Conservation (phyloP, 1,140 invertebrate genomes). For the Chionoecetes opilio region DNA sequence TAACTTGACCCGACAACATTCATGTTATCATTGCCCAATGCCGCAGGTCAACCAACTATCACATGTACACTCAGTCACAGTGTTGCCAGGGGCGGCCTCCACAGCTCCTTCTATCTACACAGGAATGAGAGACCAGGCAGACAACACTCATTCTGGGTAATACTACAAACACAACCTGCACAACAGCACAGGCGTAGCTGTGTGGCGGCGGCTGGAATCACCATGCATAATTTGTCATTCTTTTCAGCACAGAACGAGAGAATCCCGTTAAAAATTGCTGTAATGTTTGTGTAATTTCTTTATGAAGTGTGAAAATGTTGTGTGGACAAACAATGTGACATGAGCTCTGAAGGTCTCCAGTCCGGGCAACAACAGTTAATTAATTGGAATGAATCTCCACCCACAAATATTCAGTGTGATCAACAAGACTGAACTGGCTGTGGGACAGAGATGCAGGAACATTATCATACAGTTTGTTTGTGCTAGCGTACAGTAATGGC, state of each 20-base stretch:
- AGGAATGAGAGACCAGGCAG: background rate
- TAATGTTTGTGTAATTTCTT: background rate
- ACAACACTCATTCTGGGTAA: background rate
- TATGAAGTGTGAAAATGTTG: background rate
- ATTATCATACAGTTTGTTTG: constrained; percentile 48
- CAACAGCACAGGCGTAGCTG: too few species aligned
- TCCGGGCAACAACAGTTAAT: background rate
- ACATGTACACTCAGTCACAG: background rate
- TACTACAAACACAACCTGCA: background rate
- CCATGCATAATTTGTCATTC: too few species aligned
- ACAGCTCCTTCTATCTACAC: background rate
- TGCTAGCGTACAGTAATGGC: constrained; percentile 75
- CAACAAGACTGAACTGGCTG: background rate
- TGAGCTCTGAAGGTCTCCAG: background rate
- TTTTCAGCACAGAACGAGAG: background rate
- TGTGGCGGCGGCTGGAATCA: background rate
- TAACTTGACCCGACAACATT: constrained; percentile 41
- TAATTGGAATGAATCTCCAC: background rate
- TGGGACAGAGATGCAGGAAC: background rate
- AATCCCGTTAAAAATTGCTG: background rate
- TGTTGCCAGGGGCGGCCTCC: background rate
- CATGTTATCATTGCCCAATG: constrained; percentile 11
- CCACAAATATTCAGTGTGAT: background rate
- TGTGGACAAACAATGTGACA: background rate
- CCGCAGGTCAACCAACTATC: constrained; percentile 34